Conservation (phyloP, 2,888 invertebrate genomes). For the Clepsis dumicolana region DNA sequence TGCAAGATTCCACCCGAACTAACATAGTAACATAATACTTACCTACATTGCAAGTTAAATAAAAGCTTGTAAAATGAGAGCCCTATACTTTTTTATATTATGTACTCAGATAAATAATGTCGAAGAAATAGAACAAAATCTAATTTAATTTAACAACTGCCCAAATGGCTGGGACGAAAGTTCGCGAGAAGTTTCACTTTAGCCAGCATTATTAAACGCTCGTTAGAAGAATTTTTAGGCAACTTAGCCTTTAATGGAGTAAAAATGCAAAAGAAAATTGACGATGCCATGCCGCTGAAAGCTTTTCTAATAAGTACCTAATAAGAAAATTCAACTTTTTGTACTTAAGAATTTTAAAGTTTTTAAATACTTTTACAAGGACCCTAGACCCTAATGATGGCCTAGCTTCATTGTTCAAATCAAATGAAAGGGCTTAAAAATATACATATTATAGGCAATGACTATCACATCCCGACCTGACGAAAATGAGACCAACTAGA, state of each 20-base stretch:
- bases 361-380: neutral
- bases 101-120: neutral
- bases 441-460: too few relatives aligned
- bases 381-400: too few relatives aligned
- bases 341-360: constrained; percentile 7
- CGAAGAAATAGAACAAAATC: constrained; percentile 5
- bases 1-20: too few relatives aligned
- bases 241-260: constrained; percentile 12
- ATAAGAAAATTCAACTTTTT: constrained; percentile 6
- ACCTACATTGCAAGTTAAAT: too few relatives aligned
- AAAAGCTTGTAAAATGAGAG: neutral
- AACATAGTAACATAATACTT: too few relatives aligned
- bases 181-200: constrained; percentile 16
- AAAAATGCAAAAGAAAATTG: constrained; percentile 19
- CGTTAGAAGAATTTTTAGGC: constrained; percentile 12
- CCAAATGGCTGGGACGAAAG: constrained; percentile 6
- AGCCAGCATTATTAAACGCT: constrained; percentile 10
- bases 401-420: too few relatives aligned
- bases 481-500: too few relatives aligned
- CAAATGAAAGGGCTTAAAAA: too few relatives aligned
- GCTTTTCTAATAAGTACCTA: constrained; percentile 17
- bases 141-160: constrained; percentile 10
- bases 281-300: constrained; percentile 14
- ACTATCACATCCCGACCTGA: too few relatives aligned
- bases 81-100: neutral